Percentiles rank a stretch among this genome's conserved stretches.
Evolutionary conservation across 2,797 vertebrate species (phyloP).

Genomic region (Crocodylus rhombifer): DNA sequence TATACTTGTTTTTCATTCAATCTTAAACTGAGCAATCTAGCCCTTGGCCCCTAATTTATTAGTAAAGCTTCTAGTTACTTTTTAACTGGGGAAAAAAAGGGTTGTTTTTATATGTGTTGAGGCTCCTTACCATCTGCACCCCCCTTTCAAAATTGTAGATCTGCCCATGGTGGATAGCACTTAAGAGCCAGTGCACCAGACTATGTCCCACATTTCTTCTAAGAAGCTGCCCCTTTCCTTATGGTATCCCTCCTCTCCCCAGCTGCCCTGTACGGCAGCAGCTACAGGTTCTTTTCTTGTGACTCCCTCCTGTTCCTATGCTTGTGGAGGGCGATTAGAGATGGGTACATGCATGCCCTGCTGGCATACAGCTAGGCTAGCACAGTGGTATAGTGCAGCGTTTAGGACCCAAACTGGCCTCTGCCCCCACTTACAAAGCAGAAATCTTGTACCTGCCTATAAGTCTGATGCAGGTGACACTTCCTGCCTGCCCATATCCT

Average conservation of each 20-base stretch:
- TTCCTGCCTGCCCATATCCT: neutral
- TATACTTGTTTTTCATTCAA: no score
- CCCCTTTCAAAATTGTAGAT: no score
- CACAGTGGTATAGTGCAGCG: rapidly evolving
- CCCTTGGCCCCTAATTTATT: no score
- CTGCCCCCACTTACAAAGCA: neutral
- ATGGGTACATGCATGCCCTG: neutral
- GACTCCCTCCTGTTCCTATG: neutral
- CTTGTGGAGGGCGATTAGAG: neutral
- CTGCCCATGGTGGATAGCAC: neutral
- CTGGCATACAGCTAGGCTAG: neutral
- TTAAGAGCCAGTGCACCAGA: neutral
- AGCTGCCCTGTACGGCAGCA: neutral
- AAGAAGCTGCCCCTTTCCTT: neutral
- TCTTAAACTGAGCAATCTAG: no score
- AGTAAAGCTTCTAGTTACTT: no score
- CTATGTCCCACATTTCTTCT: neutral
- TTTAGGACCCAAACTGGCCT: neutral
- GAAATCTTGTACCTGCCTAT: neutral
- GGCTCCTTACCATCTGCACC: no score
- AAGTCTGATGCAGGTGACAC: neutral
- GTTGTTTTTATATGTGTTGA: no score
- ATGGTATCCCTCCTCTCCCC: neutral
- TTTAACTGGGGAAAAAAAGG: no score
- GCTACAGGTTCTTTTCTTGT: neutral